Evolutionary conservation across 2,888 invertebrate species (phyloP), one percentile per base, ranked within the genome.

Genomic region (Margaritifera margaritifera): DNA sequence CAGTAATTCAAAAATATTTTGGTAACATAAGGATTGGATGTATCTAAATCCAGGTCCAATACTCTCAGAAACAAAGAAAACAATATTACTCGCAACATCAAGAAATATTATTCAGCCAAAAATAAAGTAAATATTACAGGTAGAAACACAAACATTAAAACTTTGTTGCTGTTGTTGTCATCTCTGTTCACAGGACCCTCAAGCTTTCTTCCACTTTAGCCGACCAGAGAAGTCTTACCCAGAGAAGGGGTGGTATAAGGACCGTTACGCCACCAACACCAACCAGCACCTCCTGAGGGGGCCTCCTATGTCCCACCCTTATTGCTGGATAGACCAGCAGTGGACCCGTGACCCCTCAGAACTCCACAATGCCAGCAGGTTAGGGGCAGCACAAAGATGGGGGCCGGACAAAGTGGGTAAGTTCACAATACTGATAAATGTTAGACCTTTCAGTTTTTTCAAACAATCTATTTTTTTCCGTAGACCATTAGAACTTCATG

Each of bases 371-470:
- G 85, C 85, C 2, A 85, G 87, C 66, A 72, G 86, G 57, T 83
- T 83, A 6, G 84, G 87, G 11, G 87, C 89, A 1, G 83, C 86
- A 11, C 84, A 86, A 50, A 79, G 84, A 62, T 89, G 89, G 89
- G 89, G 89, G 15, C 87, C 85, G 11, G 82, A 87, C 66, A 88
- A 85, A 81, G 78, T 84, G 56, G 89, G 89, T 89, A 69, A 67
- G 83, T 65, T 8, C 15, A 42, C 42, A 42, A 42, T 15, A 42
- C 42, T 42, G 42, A 42, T 42, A 8, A 42, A 0, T 1, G 15
- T 42, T 11, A 42, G 42, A 42, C 1, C 42, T 42, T 42, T 42
- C 42, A 42, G 11, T 3, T 15, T 42, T 42, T 42, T 11, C 11
- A 42, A 42, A 42, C 31, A 42, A 42, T 42, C 42, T 42, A 42